A percentile compares a stretch with the other conserved stretches of the same genome.
These are phyloP conservation scores for Actinostola sp. DNA, from an alignment of 92 coral and sea anemone species.

Conservation along the genomic window DNA sequence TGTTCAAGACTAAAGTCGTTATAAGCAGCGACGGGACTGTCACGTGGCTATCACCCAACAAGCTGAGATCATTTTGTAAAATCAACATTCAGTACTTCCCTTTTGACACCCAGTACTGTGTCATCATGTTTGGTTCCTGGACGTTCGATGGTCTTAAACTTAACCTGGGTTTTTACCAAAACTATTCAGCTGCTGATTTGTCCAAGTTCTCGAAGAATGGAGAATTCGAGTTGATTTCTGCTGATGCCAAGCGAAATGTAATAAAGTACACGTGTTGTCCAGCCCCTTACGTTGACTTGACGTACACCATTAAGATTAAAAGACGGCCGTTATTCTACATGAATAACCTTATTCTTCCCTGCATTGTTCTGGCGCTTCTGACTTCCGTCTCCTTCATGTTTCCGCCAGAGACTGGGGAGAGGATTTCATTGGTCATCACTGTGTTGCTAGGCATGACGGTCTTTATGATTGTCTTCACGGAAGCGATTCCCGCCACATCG, in stretches of 20 bases:
- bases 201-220: conserved; percentile 60
- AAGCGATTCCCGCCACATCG: conserved; percentile 93
- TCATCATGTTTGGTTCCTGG: conserved; percentile 85
- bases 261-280: conserved; percentile 71
- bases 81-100: conserved; percentile 81
- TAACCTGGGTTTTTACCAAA: conserved; percentile 56
- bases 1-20: conserved; percentile 81
- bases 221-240: conserved; percentile 80
- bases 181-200: conserved; percentile 38
- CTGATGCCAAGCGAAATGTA: conserved; percentile 54
- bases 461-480: conserved; percentile 90
- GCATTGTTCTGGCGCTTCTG: conserved; percentile 80
- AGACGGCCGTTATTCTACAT: conserved; percentile 83
- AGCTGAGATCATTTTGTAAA: conserved; percentile 73
- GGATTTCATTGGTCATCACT: conserved; percentile 92
- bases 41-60: conserved; percentile 80
- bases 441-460: conserved; percentile 94
- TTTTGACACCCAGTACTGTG: conserved; percentile 83
- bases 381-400: conserved; percentile 83
- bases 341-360: conserved; percentile 87
- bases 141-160: conserved; percentile 59
- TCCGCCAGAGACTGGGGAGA: conserved; percentile 98
- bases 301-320: conserved; percentile 61
- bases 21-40: conserved; percentile 61
- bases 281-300: conserved; percentile 74